Conservation (phyloP, 2,888 invertebrate species). For the Coenonympha glycerion region DNA sequence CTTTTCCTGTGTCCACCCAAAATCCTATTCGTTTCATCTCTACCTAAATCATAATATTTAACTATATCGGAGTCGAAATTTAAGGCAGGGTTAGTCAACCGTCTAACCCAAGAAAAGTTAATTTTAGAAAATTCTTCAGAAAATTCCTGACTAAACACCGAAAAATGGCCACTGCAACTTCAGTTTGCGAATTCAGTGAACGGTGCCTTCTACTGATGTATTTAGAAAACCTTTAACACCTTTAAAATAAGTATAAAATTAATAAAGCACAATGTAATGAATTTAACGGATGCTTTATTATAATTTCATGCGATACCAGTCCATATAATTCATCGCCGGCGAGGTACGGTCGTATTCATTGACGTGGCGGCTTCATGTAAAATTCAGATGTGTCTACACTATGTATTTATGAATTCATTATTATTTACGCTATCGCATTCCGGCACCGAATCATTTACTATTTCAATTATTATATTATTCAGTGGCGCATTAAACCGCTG, state of each 20-base stretch:
- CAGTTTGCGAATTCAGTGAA: too few relatives aligned
- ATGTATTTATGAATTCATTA: slow-evolving; percentile 36
- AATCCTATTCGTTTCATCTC: too few relatives aligned
- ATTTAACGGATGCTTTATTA: slow-evolving; percentile 6
- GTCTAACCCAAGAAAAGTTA: too few relatives aligned
- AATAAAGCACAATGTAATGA: background rate
- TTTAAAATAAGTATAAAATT: background rate
- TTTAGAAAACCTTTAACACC: too few relatives aligned
- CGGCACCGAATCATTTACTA: slow-evolving; percentile 30
- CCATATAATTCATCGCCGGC: slow-evolving; percentile 28
- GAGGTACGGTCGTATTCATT: slow-evolving; percentile 28
- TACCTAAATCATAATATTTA: too few relatives aligned
- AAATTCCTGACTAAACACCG: too few relatives aligned
- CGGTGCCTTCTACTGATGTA: too few relatives aligned
- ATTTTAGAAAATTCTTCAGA: too few relatives aligned
- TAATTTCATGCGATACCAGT: slow-evolving; percentile 14
- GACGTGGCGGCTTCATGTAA: slow-evolving; percentile 31
- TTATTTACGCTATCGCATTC: slow-evolving; percentile 34
- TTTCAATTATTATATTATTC: slow-evolving; percentile 19
- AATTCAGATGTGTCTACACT: slow-evolving; percentile 33
- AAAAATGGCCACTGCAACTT: too few relatives aligned
- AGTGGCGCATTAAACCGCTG: slow-evolving; percentile 3
- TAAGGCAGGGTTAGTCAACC: too few relatives aligned
- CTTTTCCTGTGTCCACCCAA: too few relatives aligned
- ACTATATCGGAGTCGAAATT: too few relatives aligned